A percentile compares a stretch with the other conserved stretches of the same genome.
phyloP scores from a whole-genome alignment of 2,888 invertebrate genomes.

The Drosophila pegasa region DNA sequence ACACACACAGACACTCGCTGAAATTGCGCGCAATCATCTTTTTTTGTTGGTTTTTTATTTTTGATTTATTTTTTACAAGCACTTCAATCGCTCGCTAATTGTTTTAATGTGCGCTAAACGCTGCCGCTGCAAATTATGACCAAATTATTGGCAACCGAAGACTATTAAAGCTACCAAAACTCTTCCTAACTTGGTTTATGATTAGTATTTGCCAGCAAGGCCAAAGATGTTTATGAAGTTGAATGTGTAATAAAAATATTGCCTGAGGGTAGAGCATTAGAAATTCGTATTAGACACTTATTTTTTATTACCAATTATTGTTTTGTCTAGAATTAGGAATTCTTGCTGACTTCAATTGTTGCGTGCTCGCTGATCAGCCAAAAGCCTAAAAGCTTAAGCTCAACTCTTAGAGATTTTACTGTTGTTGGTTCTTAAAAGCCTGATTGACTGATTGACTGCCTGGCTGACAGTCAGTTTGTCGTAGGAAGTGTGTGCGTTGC shows the following conservation, averaged over 20 bases:
- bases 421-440: slow-evolving; percentile 16
- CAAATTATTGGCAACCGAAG: slow-evolving; percentile 29
- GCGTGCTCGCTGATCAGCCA: slow-evolving; percentile 1
- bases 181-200: slow-evolving; percentile 3
- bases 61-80: slow-evolving; percentile 17
- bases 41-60: slow-evolving; percentile 27
- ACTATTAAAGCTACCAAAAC: slow-evolving; percentile 6
- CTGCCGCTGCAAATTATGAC: slow-evolving; percentile 22
- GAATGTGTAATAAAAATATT: neutral
- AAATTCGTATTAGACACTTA: neutral
- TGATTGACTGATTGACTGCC: neutral
- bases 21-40: slow-evolving; percentile 37
- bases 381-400: slow-evolving; percentile 1
- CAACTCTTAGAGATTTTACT: slow-evolving; percentile 1
- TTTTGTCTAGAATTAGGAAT: slow-evolving; percentile 20
- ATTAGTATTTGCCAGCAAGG: slow-evolving; percentile 6
- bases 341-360: slow-evolving; percentile 15
- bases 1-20: neutral
- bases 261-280: slow-evolving; percentile 5
- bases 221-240: neutral
- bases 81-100: slow-evolving; percentile 66
- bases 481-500: slow-evolving; percentile 41
- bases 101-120: slow-evolving; percentile 57
- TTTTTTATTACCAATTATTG: neutral
- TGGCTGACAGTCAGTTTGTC: neutral